A percentile compares a stretch with the other conserved stretches of the same genome.
These are phyloP conservation scores for Raillietiella orientalis DNA, from an alignment of 2,888 invertebrate genomes.

Conservation along the genomic window DNA sequence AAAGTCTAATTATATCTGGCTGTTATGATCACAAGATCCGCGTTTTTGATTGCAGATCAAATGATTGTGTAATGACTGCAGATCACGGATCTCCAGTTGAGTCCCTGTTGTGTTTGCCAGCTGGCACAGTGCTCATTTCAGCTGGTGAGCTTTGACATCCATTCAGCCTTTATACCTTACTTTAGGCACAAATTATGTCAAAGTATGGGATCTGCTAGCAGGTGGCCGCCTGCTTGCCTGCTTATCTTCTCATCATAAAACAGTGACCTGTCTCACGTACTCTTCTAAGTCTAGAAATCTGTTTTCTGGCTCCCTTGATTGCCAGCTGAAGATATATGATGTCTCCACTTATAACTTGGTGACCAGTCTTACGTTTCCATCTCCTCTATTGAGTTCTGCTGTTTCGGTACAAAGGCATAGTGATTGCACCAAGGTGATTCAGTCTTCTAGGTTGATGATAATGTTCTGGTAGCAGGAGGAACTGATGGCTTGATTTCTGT, in stretches of 20 bases:
- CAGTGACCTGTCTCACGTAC: conserved; percentile 52
- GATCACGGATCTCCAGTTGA: conserved; percentile 74
- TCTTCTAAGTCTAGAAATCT: conserved; percentile 48
- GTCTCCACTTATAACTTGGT: conserved; percentile 44
- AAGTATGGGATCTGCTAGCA: conserved; percentile 70
- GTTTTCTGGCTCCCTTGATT: conserved; percentile 63
- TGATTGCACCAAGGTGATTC: too few relatives aligned
- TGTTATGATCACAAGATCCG: conserved; percentile 64
- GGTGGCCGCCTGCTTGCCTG: conserved; percentile 53
- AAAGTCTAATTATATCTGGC: conserved; percentile 44
- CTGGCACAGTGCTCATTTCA: conserved; percentile 61
- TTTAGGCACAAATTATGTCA: conserved; percentile 45
- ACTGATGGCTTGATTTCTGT: conserved; percentile 69
- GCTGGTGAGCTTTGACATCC: conserved; percentile 22
- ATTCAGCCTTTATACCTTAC: conserved; percentile 5
- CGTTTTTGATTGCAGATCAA: conserved; percentile 48
- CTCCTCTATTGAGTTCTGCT: conserved; percentile 58
- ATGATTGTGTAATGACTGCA: conserved; percentile 30
- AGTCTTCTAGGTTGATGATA: conserved; percentile 30
- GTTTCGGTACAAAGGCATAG: too few relatives aligned
- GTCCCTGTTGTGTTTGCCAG: conserved; percentile 50
- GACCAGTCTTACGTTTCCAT: conserved; percentile 62
- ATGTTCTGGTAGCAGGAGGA: conserved; percentile 64
- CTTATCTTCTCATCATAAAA: conserved; percentile 78
- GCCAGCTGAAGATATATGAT: conserved; percentile 76